Conservation (phyloP, 2,113 vertebrate species). For the Sylvilagus bachmani region DNA sequence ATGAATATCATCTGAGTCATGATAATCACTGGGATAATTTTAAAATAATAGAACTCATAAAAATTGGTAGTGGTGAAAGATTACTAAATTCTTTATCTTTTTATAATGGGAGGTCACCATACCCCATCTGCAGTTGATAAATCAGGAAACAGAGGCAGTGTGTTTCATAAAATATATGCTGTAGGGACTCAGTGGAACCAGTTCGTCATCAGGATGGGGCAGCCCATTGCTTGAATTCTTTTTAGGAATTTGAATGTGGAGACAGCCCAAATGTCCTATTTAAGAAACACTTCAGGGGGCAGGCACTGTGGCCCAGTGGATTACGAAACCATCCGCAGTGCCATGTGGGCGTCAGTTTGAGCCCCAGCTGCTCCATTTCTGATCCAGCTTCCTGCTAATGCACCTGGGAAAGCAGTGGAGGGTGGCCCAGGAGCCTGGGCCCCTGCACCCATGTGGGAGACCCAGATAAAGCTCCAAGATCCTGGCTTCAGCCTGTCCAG, state of each 20-base stretch:
- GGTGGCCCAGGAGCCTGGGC: no score
- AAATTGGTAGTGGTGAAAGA: neutral
- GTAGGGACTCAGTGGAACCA: neutral
- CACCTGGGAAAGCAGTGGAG: no score
- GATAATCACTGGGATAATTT: neutral
- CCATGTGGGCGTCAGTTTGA: no score
- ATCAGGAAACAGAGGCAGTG: neutral
- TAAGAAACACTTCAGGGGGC: neutral
- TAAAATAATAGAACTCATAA: slow-evolving; percentile 18
- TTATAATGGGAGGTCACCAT: neutral
- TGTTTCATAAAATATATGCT: neutral
- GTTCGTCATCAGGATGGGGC: neutral
- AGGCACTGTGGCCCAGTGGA: no score
- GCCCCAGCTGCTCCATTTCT: no score
- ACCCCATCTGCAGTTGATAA: neutral
- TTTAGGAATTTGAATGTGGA: neutral
- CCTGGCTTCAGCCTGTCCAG: no score
- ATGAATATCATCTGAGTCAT: slow-evolving; percentile 8
- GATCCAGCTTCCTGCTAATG: no score
- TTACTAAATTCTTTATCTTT: neutral
- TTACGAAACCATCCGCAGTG: no score
- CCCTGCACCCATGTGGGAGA: no score
- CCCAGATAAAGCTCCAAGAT: no score
- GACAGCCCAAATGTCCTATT: neutral
- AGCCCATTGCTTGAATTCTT: neutral